Percentiles rank a stretch among this genome's conserved stretches.
Evolutionary conservation across 35 echinoderm and acorn worm genomes (phyloP).

Genomic region (Apostichopus parvimensis): DNA sequence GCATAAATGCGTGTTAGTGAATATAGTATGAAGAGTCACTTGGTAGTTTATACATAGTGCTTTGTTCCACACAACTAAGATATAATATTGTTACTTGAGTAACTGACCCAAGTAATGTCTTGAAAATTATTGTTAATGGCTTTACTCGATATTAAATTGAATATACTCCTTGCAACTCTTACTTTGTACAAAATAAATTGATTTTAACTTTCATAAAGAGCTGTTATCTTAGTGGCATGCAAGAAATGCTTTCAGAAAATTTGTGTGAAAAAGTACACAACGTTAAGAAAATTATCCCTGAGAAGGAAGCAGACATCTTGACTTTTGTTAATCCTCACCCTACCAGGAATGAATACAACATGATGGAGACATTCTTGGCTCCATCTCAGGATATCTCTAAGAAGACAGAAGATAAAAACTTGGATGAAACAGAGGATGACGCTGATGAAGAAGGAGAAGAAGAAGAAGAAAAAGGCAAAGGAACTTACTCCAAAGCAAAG

Average conservation of each 20-base stretch:
- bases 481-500: constrained; percentile 28
- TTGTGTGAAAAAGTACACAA: neutral
- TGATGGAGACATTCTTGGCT: constrained; percentile 73
- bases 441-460: constrained; percentile 29
- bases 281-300: neutral
- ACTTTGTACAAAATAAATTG: too few species aligned
- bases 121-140: too few species aligned
- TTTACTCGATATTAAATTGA: too few species aligned
- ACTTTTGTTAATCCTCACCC: neutral
- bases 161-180: too few species aligned
- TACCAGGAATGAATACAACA: constrained; percentile 87
- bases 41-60: too few species aligned
- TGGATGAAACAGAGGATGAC: constrained; percentile 26
- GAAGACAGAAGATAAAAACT: constrained; percentile 11
- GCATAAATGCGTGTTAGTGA: too few species aligned
- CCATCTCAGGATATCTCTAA: constrained; percentile 79
- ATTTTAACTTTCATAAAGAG: too few species aligned
- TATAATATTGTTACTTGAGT: too few species aligned
- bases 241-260: neutral
- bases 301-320: neutral
- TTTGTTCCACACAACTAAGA: too few species aligned
- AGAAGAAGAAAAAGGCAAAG: constrained; percentile 19
- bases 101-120: too few species aligned
- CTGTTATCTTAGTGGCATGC: too few species aligned
- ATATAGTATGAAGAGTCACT: too few species aligned